phyloP scores from a whole-genome alignment of 1,140 invertebrate genomes.

The Cyrtorhinus lividipennis region DNA sequence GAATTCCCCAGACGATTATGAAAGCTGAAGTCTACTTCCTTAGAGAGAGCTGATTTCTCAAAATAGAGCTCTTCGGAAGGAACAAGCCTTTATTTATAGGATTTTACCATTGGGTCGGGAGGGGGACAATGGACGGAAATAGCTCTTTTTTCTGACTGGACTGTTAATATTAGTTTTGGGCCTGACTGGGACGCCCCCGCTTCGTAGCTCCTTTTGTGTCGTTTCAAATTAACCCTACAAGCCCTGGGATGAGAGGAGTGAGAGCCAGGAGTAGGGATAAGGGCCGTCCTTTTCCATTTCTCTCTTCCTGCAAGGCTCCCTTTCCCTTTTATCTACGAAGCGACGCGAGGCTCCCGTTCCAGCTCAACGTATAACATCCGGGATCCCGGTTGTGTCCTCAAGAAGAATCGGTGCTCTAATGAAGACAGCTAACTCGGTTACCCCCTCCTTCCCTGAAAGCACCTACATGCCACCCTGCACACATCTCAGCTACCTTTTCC shows the following conservation, averaged over 20 bases:
- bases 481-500: not conserved
- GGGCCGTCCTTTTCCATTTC: not conserved
- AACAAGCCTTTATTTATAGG: too few relatives aligned
- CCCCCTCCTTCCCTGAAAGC: not conserved
- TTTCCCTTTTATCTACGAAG: not conserved
- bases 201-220: not conserved
- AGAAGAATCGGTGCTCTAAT: slow-evolving; percentile 8
- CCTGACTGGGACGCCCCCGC: too few relatives aligned
- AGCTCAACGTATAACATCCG: slow-evolving; percentile 4
- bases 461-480: too few relatives aligned
- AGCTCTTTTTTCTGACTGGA: not conserved
- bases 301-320: not conserved
- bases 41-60: too few relatives aligned
- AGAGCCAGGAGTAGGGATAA: too few relatives aligned
- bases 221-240: not conserved
- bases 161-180: slow-evolving; percentile 1
- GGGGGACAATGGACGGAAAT: slow-evolving; percentile 3
- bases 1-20: too few relatives aligned
- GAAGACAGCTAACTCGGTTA: slow-evolving; percentile 6
- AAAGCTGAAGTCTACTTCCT: too few relatives aligned
- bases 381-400: not conserved
- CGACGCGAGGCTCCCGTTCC: not conserved
- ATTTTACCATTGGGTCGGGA: not conserved
- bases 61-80: too few relatives aligned
- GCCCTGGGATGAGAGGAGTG: not conserved